phyloP scores from a whole-genome alignment of 2,113 vertebrate genomes.

The Phoenicopterus ruber region DNA sequence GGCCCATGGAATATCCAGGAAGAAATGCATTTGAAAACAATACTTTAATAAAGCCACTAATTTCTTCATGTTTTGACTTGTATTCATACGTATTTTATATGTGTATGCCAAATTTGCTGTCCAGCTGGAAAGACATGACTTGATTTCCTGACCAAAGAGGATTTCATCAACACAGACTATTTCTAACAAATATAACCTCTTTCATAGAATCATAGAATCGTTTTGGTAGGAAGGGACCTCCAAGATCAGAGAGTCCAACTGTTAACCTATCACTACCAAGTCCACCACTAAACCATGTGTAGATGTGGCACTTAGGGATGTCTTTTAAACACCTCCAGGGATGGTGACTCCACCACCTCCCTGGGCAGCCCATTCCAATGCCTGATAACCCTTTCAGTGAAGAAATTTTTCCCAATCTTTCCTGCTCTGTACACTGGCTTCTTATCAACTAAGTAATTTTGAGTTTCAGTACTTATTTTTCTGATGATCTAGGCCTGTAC shows the following conservation, averaged over 20 bases:
- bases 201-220: no score
- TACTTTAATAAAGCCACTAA: background rate
- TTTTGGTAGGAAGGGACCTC: no score
- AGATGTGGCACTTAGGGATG: no score
- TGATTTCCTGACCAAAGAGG: background rate
- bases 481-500: background rate
- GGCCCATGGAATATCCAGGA: background rate
- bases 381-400: no score
- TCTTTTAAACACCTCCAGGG: no score
- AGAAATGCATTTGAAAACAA: background rate
- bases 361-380: no score
- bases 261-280: no score
- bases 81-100: background rate
- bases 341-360: no score
- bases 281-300: no score
- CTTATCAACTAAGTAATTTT: background rate
- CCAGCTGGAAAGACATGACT: background rate
- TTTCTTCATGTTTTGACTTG: background rate
- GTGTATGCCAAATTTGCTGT: background rate
- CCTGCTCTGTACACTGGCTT: background rate
- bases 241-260: no score
- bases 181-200: background rate
- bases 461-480: background rate
- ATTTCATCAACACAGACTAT: background rate
- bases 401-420: no score